These are phyloP conservation scores for Atopsyche davidsoni DNA, from an alignment of 1,140 invertebrate species.

Conservation along the genomic window DNA sequence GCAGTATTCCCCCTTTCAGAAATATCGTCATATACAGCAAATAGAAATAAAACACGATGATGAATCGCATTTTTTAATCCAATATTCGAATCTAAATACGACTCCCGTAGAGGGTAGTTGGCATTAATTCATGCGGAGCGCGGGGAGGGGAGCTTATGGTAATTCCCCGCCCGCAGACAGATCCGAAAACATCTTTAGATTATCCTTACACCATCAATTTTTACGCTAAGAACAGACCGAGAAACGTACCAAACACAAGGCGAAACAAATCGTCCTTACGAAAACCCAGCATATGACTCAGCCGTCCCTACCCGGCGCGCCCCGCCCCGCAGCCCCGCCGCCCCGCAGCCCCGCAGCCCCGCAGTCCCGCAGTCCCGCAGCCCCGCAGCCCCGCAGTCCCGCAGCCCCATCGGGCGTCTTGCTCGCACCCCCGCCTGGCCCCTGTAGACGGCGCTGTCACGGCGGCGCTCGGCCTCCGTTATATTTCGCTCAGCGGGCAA, in stretches of 20 bases:
- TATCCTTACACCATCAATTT: constrained; percentile 28
- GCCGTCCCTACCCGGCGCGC: constrained; percentile 10
- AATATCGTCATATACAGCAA: too few species aligned
- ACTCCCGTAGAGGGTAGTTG: too few species aligned
- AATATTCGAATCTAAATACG: too few species aligned
- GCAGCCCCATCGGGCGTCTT: neutral
- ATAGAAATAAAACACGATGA: too few species aligned
- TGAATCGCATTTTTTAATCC: too few species aligned
- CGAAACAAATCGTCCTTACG: constrained; percentile 31
- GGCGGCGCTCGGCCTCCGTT: constrained; percentile 9
- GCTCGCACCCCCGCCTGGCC: neutral
- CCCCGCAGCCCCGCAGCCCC: constrained; percentile 1
- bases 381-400: constrained; percentile 4
- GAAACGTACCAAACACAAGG: constrained; percentile 18
- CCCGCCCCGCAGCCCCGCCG: constrained; percentile 1
- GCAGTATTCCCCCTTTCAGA: too few species aligned
- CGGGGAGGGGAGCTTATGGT: too few species aligned
- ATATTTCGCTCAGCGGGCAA: constrained; percentile 26
- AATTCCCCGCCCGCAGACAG: neutral
- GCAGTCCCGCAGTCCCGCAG: neutral
- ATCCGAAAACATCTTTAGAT: constrained; percentile 26
- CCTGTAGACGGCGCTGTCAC: constrained; percentile 1
- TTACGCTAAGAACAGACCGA: constrained; percentile 25
- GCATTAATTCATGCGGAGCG: too few species aligned
- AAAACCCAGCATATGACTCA: constrained; percentile 30